Evolutionary conservation across 2,888 invertebrate species (phyloP), one percentile per base, ranked within the genome.

Genomic region (Abrostola triplasia): DNA sequence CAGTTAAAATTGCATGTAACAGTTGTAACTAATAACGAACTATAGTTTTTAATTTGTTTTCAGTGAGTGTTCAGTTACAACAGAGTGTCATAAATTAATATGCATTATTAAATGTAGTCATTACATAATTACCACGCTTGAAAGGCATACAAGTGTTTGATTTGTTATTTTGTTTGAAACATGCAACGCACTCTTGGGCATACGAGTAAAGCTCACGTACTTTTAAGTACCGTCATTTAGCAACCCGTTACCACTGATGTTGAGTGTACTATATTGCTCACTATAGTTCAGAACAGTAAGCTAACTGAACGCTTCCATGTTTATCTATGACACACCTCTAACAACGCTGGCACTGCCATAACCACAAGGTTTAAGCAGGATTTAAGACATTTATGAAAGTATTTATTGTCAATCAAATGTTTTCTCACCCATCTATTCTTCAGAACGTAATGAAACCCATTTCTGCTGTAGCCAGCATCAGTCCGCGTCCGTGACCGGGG

Each of bases 401-500:
- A 7, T 41, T 40, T 8, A 0, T 9, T 5, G 10, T 11, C 8
- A 10, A 40, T 40, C 40, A 11, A 40, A 11, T 11, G 10, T 40
- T 40, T 40, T 40, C 40, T 40, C 10, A 0, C 40, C 9, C 5
- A 9, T 9, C 40, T 42, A 6, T 44, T 44, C 13, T 44, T 24
- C 4, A 24, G 12, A 44, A 42, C 12, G 5, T 13, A 13, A 13
- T 13, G 24, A 24, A 24, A 24, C 24, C 5, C 51, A 11, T 62
- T 9, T 24, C 37, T 58, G 54, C 36, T 38, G 5, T 74, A 94
- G 94, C 90, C 93, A 41, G 81, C 89, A 60, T 88, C 93, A 49
- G 95, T 97, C 54, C 95, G 96, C 59, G 96, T 97, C 76, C 95
- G 97, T 81, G 98, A 98, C 91, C 96, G 98, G 13, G 97, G 97